Conservation (phyloP, 2,113 vertebrate genomes). For the Trematomus loennbergii region DNA sequence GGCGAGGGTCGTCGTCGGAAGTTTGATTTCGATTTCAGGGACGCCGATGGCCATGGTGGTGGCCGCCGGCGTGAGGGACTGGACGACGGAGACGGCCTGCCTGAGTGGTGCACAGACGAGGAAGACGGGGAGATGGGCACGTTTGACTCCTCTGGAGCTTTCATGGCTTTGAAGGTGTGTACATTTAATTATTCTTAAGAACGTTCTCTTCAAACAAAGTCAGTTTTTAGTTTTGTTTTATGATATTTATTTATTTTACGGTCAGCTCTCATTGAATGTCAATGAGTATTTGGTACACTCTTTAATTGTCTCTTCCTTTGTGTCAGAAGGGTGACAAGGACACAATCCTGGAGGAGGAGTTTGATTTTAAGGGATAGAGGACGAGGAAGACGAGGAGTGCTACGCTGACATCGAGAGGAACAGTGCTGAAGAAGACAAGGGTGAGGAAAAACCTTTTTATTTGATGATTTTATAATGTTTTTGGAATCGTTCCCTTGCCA, state of each 20-base stretch:
- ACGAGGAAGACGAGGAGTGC: conserved; percentile 86
- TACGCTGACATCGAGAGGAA: conserved; percentile 52
- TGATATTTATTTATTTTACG: background rate
- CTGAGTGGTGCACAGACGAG: conserved; percentile 93
- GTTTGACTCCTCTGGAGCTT: conserved; percentile 93
- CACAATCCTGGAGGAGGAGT: conserved; percentile 88
- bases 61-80: conserved; percentile 84
- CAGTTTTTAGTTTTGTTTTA: too few species aligned
- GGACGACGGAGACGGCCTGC: conserved; percentile 92
- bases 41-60: conserved; percentile 80
- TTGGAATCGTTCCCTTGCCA: background rate
- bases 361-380: conserved; percentile 90
- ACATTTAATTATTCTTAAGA: background rate
- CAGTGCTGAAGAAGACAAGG: conserved; percentile 73
- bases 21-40: conserved; percentile 92
- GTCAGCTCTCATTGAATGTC: background rate
- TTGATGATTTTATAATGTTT: background rate
- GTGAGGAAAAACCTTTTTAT: conserved; percentile 46
- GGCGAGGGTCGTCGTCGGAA: conserved; percentile 86
- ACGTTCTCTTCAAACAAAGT: background rate
- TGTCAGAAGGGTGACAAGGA: conserved; percentile 90
- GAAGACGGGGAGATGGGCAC: conserved; percentile 94
- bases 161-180: conserved; percentile 90
- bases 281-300: background rate
- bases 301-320: background rate